Evolutionary conservation across 2,797 vertebrate species (phyloP), one percentile per base, ranked within the genome.

Genomic region (Chiloscyllium punctatum): DNA sequence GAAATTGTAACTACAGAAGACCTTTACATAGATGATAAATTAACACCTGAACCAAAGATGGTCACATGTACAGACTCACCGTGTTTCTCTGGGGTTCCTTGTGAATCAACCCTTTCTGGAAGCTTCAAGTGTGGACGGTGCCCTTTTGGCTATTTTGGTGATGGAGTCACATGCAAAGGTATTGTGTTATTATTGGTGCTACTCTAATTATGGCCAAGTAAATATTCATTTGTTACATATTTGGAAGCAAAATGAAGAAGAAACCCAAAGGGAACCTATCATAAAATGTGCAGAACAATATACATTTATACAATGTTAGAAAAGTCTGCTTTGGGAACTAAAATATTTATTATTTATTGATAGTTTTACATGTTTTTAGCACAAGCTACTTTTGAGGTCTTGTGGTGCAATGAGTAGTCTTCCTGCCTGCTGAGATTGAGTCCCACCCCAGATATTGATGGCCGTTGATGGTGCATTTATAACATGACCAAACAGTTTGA

Each of bases 121-220:
- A 97, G 96, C 3, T 97, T 98, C 96, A 97, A 95, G 96, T 99
- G 98, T 11, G 98, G 98, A 30, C 97, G 6, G 96, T 99, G 98
- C 96, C 98, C 98, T 0, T 96, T 96, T 0, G 98, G 98, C 1
- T 99, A 98, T 96, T 98, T 97, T 0, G 98, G 98, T 95, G 97
- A 99, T 95, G 98, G 98, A 96, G 95, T 98, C 95, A 96, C 86
- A 13, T 99, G 98, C 96, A 98, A 97, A 98, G 98, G 98, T 99
- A 97, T 95, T 86, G 25, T 18, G 51, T 87, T 51, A 95, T 62
- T 21, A 53, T 91, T 51, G 68, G 18, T 74, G 1, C 71, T 94
- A 2, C 13, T 91, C 9, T 53, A 66, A 16, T 71, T 4, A 72
- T 23, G 42, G 37, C 51, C 68, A 27, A 84, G 33, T 82, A 25